phyloP scores from a whole-genome alignment of 92 coral and sea anemone species.

The Paramuricea clavata region DNA sequence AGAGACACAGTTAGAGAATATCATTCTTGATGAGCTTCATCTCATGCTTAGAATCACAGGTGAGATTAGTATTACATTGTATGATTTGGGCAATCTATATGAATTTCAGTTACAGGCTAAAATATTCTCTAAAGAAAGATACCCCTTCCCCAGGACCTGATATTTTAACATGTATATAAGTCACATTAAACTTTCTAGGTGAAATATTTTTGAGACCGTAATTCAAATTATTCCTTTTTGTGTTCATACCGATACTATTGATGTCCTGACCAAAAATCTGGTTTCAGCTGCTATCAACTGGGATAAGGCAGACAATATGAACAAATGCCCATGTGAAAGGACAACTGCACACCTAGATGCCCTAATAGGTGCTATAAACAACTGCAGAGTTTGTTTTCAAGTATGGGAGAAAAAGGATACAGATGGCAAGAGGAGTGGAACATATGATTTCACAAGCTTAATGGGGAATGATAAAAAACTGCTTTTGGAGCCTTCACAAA shows the following conservation, averaged over 20 bases:
- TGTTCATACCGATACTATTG: constrained; percentile 43
- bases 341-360: constrained; percentile 46
- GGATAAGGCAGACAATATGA: constrained; percentile 66
- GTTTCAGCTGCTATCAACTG: constrained; percentile 61
- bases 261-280: constrained; percentile 60
- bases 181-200: too few species aligned
- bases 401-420: constrained; percentile 75
- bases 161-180: too few species aligned
- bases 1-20: too few species aligned
- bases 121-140: too few species aligned
- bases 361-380: constrained; percentile 55
- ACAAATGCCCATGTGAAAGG: constrained; percentile 58
- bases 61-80: too few species aligned
- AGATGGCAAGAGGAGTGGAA: constrained; percentile 74
- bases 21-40: too few species aligned
- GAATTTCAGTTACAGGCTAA: too few species aligned
- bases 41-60: too few species aligned
- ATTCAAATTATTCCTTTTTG: background rate
- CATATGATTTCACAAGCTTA: constrained; percentile 66
- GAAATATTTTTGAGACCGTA: too few species aligned
- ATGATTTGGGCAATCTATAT: too few species aligned
- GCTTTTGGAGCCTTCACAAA: constrained; percentile 61
- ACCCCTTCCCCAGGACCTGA: too few species aligned
- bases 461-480: constrained; percentile 70
- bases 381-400: constrained; percentile 71